A percentile compares a stretch with the other conserved stretches of the same genome.
Evolutionary conservation across 2,797 vertebrate species (phyloP).

Genomic region (Trachops cirrhosus): DNA sequence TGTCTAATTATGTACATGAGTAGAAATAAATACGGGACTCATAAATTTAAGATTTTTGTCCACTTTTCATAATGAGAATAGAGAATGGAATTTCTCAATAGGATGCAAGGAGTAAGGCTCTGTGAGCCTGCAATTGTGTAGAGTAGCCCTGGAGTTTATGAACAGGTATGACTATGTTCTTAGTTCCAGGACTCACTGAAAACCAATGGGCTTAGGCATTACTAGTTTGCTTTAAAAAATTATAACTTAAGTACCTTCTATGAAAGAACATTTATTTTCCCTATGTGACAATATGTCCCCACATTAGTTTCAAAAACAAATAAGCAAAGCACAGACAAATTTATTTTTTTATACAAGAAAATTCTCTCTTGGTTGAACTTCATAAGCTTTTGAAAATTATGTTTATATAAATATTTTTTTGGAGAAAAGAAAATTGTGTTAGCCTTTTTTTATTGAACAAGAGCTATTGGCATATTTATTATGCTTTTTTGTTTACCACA

Average conservation of each 20-base stretch:
- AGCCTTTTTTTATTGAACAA: background rate
- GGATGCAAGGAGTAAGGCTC: background rate
- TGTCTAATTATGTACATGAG: conserved; percentile 61
- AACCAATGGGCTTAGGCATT: background rate
- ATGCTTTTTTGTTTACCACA: background rate
- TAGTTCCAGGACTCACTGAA: conserved; percentile 49
- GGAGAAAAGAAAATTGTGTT: background rate
- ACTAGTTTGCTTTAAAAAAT: background rate
- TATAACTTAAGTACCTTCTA: background rate
- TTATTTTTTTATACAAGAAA: background rate
- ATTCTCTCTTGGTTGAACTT: background rate
- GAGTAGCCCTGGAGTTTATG: conserved; percentile 27
- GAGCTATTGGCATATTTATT: background rate
- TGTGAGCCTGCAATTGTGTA: conserved; percentile 24
- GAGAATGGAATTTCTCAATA: conserved; percentile 62
- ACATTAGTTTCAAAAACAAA: conserved; percentile 49
- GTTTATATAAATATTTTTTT: conserved; percentile 19
- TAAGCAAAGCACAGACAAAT: background rate
- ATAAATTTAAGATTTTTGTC: conserved; percentile 41
- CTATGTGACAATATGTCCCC: background rate
- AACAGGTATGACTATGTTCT: background rate
- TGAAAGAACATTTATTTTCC: background rate
- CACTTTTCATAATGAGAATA: conserved; percentile 64
- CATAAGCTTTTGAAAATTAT: background rate
- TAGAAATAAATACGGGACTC: conserved; percentile 47